Evolutionary conservation across 1,140 invertebrate genomes (phyloP).

Genomic region (Heliothis subflexa): DNA sequence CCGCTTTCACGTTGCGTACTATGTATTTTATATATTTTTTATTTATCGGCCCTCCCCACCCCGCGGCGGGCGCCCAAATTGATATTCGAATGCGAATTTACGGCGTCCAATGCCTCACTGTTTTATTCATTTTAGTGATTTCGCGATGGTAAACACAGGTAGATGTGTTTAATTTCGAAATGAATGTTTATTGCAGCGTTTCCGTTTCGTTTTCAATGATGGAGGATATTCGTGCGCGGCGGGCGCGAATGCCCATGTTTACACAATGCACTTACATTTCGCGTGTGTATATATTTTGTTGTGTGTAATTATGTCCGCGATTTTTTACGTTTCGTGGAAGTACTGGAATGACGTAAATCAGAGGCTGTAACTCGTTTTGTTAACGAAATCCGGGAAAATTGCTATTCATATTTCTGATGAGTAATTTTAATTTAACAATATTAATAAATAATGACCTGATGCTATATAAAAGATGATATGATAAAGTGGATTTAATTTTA

Average conservation of each 20-base stretch:
- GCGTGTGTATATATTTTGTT: conserved; percentile 48
- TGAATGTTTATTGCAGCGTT: conserved; percentile 83
- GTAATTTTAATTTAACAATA: too few species aligned
- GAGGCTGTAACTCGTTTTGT: neutral
- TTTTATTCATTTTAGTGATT: conserved; percentile 85
- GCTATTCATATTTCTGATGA: too few species aligned
- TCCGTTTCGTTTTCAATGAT: conserved; percentile 78
- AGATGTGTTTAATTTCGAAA: conserved; percentile 85
- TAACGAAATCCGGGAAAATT: neutral
- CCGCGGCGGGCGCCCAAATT: conserved; percentile 77
- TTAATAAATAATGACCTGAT: neutral
- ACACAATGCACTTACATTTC: conserved; percentile 50
- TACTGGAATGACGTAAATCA: neutral
- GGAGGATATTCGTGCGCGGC: conserved; percentile 36
- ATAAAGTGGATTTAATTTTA: too few species aligned
- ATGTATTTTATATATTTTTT: conserved; percentile 85
- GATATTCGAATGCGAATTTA: conserved; percentile 85
- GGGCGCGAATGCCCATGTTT: conserved; percentile 50
- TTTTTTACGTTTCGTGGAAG: conserved; percentile 15
- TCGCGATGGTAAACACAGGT: conserved; percentile 82
- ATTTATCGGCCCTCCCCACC: conserved; percentile 76
- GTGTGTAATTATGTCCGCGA: conserved; percentile 45
- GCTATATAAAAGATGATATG: neutral
- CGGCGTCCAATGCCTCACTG: conserved; percentile 81
- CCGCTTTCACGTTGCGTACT: conserved; percentile 82